Percentiles rank a stretch among this genome's conserved stretches.
Conservation (phyloP, 2,888 invertebrate genomes). For the Operophtera brumata region DNA sequence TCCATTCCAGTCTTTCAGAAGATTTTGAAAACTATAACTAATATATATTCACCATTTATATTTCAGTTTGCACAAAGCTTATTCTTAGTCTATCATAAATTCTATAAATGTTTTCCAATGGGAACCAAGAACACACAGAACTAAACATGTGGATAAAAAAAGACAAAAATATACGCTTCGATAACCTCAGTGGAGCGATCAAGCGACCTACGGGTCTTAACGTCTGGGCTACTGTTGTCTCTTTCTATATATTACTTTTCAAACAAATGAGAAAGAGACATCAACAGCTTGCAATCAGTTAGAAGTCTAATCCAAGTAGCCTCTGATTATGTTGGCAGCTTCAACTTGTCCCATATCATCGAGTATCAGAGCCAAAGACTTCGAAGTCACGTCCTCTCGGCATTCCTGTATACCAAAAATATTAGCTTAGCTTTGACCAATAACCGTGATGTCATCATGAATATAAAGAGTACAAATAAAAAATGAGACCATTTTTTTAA, state of each 20-base stretch:
- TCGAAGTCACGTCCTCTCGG: slow-evolving; percentile 51
- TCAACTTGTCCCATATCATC: slow-evolving; percentile 58
- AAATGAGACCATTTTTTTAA: no score
- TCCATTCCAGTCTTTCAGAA: no score
- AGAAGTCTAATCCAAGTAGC: slow-evolving; percentile 38
- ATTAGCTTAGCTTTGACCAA: not conserved
- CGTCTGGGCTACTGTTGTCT: not conserved
- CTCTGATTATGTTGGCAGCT: slow-evolving; percentile 52
- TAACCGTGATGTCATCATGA: no score
- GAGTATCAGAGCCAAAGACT: slow-evolving; percentile 52
- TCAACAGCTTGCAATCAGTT: not conserved
- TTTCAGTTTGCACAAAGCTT: no score
- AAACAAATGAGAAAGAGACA: not conserved
- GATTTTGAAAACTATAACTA: no score
- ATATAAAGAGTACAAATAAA: no score
- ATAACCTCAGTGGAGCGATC: not conserved
- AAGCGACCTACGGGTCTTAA: not conserved
- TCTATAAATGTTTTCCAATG: not conserved
- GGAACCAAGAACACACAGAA: not conserved
- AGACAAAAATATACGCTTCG: not conserved
- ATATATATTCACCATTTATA: no score
- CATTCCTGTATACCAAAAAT: slow-evolving; percentile 47
- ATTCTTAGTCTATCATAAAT: no score
- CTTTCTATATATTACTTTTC: not conserved
- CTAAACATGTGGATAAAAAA: not conserved